Base-by-base conservation (phyloP, 2,113 vertebrate genomes). In the Bubo bubo region DNA sequence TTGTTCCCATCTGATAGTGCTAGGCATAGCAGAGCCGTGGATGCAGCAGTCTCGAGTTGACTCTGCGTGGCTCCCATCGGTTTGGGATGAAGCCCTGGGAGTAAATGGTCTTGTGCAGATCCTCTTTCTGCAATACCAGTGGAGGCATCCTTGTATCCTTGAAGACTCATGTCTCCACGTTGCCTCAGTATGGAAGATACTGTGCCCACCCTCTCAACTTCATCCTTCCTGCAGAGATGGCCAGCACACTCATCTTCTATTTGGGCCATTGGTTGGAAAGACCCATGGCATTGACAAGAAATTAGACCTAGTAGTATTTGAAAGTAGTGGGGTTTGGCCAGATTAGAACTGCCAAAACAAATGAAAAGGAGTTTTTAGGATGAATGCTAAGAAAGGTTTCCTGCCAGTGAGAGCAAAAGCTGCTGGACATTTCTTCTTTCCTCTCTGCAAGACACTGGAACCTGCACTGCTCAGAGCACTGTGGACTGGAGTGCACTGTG, bases 41-140 rank as follows among this genome's bases (percentile, higher is more conserved):
- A 5, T 59, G 52, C 81, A 43, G 87, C 21, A 27, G 23, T 3
- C 45, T 35, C 0, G 4, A 76, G 80, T 8, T 72, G 84, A 7
- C 37, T 64, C 8, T 50, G 24, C 0, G 4, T 52, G 75, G 9
- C 17, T 35, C 58, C 49, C 41, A 0, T 35, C 6, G 68, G 3
- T 8, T 50, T 73, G 77, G 79, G 47, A 24, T 4, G 49, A 24
- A 76, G 45, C 73, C 14, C n/a, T 87, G 56, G n/a, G 32, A 62
- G 45, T 5, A 19, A 62, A 79, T 1, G 22, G 3, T 13, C 24
- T 14, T 4, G 24, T 30, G 68, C 55, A 56, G 59, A 63, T 34
- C 41, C 43, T 79, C 63, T 14, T 30, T 7, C 56, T 30, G 16
- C 9, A 18, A 2, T 43, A 9, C 28, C 2, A 1, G 2, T 0